Conservation (phyloP, 1,140 invertebrate species). For the Diabrotica virgifera region DNA sequence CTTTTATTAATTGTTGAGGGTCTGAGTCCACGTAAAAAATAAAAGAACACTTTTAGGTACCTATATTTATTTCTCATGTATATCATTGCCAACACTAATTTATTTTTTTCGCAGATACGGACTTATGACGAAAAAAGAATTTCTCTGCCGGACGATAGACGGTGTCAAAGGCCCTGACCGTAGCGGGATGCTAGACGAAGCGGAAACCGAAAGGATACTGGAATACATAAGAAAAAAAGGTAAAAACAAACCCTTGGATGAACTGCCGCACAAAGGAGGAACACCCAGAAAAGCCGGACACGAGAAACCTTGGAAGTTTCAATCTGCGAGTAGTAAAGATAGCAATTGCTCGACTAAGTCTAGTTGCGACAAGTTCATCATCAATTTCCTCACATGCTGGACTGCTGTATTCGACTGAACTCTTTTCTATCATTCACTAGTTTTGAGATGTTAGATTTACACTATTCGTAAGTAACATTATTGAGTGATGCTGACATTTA, state of each 20-base stretch:
- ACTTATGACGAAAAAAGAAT: constrained; percentile 42
- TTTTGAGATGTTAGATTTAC: background rate
- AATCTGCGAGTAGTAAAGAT: constrained; percentile 25
- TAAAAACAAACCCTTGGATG: constrained; percentile 34
- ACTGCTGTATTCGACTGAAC: constrained; percentile 44
- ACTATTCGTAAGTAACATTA: background rate
- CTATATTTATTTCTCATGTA: background rate
- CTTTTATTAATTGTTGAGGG: too few relatives aligned
- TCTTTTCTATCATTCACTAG: constrained; percentile 7
- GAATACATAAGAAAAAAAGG: constrained; percentile 40
- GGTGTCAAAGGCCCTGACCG: constrained; percentile 38
- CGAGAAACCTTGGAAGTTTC: constrained; percentile 33
- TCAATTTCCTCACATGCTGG: constrained; percentile 45
- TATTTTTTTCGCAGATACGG: constrained; percentile 36
- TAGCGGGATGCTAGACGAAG: constrained; percentile 41
- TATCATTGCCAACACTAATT: background rate
- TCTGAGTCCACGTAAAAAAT: too few relatives aligned
- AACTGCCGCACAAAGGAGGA: constrained; percentile 38
- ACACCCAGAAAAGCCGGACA: constrained; percentile 24
- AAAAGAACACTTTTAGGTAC: background rate
- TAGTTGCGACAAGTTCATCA: constrained; percentile 38
- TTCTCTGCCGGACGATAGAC: constrained; percentile 34
- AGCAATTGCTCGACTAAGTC: constrained; percentile 22
- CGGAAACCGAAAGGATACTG: constrained; percentile 39
- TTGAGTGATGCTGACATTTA: background rate